A percentile compares a stretch with the other conserved stretches of the same genome.
Conservation (phyloP, 2,888 invertebrate genomes). For the Papilio protenor region DNA sequence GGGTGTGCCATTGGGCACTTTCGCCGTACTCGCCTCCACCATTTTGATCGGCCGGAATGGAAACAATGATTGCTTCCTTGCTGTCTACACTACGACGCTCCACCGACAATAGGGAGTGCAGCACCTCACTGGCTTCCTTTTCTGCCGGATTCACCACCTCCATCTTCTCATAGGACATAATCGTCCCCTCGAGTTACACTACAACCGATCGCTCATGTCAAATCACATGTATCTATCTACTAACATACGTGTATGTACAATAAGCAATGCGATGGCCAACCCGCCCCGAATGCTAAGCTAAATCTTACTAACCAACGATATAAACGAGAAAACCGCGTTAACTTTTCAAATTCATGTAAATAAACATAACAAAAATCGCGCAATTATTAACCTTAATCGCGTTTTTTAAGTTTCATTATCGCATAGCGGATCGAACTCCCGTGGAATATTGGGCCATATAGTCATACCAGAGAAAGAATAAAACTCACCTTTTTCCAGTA, state of each 20-base stretch:
- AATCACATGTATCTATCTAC: constrained; percentile 77
- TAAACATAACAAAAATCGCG: constrained; percentile 85
- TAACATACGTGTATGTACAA: constrained; percentile 79
- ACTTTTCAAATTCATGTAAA: constrained; percentile 85
- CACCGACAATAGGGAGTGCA: constrained; percentile 87
- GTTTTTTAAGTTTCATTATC: constrained; percentile 86
- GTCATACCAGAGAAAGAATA: constrained; percentile 81
- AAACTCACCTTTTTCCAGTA: constrained; percentile 81
- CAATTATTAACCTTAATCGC: constrained; percentile 86
- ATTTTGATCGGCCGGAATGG: constrained; percentile 77
- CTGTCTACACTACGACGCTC: constrained; percentile 86
- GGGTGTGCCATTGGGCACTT: constrained; percentile 86
- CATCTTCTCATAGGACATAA: constrained; percentile 84
- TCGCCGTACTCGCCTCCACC: constrained; percentile 79
- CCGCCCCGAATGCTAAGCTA: constrained; percentile 69
- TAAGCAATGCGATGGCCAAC: constrained; percentile 70
- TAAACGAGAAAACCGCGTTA: constrained; percentile 80
- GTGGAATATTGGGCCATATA: constrained; percentile 86
- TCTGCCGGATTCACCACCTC: constrained; percentile 87
- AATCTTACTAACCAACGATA: constrained; percentile 64
- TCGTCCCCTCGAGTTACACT: constrained; percentile 65
- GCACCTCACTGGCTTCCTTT: constrained; percentile 88
- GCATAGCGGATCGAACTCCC: constrained; percentile 85
- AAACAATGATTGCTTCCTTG: constrained; percentile 81
- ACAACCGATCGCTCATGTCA: constrained; percentile 78